A percentile compares a stretch with the other conserved stretches of the same genome.
phyloP scores from a whole-genome alignment of 2,888 invertebrate genomes.

The Ceramica pisi region DNA sequence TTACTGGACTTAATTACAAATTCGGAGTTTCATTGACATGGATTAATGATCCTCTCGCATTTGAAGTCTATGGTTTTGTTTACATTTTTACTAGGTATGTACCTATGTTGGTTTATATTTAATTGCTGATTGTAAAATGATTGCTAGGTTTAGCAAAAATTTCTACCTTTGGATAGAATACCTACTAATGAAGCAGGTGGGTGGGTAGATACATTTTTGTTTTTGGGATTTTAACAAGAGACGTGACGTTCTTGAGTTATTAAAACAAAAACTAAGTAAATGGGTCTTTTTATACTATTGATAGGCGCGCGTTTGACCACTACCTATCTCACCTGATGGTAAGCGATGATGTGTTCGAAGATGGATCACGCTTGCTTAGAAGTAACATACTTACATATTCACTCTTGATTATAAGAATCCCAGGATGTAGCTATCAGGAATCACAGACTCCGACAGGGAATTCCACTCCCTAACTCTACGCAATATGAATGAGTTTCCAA shows the following conservation, averaged over 20 bases:
- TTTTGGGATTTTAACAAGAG: background rate
- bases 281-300: too few relatives aligned
- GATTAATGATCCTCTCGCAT: slow-evolving; percentile 60
- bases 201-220: too few relatives aligned
- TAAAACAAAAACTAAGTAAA: background rate
- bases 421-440: too few relatives aligned
- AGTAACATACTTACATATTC: too few relatives aligned
- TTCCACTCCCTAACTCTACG: too few relatives aligned
- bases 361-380: too few relatives aligned
- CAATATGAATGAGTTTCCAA: too few relatives aligned
- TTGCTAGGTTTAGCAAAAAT: background rate
- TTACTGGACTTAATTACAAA: slow-evolving; percentile 66
- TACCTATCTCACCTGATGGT: too few relatives aligned
- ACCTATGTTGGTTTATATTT: slow-evolving; percentile 12
- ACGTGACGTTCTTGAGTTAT: background rate
- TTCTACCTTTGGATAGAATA: background rate
- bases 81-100: slow-evolving; percentile 24
- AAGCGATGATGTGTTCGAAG: too few relatives aligned
- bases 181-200: background rate
- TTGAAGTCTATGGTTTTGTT: slow-evolving; percentile 56
- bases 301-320: too few relatives aligned
- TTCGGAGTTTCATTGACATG: slow-evolving; percentile 66
- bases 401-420: too few relatives aligned
- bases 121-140: slow-evolving; percentile 24
- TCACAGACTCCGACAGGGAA: too few relatives aligned